Conservation (phyloP, 1,140 invertebrate species). For the Augochlora pura region DNA sequence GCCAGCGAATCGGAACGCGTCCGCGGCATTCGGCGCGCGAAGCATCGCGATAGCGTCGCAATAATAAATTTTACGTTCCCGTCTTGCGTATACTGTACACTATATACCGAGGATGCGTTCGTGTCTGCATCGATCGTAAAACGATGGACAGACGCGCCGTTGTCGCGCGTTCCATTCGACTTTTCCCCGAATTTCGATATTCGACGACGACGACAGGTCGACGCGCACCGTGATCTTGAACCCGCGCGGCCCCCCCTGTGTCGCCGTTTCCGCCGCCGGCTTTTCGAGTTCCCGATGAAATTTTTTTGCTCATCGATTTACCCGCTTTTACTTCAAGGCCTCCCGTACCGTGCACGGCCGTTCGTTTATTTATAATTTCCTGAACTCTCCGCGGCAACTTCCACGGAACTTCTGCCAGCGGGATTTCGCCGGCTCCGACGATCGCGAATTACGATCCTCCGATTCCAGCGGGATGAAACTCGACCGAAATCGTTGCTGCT, state of each 20-base stretch:
- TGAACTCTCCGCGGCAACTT: conserved; percentile 13
- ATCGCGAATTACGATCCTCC: no score
- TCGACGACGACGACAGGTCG: no score
- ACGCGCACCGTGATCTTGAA: conserved; percentile 30
- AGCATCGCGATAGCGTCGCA: not conserved
- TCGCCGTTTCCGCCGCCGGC: not conserved
- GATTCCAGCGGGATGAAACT: not conserved
- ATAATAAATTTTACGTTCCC: not conserved
- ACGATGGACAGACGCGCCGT: not conserved
- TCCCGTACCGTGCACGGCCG: conserved; percentile 7
- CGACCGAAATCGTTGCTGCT: no score
- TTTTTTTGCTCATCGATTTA: conserved; percentile 36
- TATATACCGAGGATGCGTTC: not conserved
- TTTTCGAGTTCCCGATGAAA: conserved; percentile 15
- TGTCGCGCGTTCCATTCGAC: not conserved
- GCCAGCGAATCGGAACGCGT: no score
- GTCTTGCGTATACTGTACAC: not conserved
- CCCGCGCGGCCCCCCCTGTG: no score
- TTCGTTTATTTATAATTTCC: conserved; percentile 49
- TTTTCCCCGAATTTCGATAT: not conserved
- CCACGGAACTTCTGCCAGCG: not conserved
- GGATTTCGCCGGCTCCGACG: not conserved
- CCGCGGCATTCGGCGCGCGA: not conserved
- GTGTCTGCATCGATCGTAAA: not conserved
- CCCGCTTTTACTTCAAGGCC: conserved; percentile 41